Conservation (phyloP, 1,140 invertebrate species). For the Bilobella aurantiaca region DNA sequence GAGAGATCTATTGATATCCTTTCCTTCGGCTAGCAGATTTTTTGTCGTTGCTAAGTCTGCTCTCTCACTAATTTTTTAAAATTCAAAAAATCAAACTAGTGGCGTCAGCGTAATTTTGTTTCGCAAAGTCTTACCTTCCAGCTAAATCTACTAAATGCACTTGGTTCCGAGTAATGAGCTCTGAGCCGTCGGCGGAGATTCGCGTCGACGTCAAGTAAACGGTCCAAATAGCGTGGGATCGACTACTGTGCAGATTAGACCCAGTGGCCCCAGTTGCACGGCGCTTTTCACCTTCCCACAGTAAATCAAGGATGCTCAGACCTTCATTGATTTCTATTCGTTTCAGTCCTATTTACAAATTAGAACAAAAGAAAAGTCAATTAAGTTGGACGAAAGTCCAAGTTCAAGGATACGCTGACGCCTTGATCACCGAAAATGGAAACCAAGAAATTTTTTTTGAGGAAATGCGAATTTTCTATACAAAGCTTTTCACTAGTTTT, state of each 20-base stretch:
- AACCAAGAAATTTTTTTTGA: too few species aligned
- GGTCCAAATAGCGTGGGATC: conserved; percentile 55
- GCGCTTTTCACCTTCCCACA: conserved; percentile 43
- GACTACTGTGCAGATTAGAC: conserved; percentile 48
- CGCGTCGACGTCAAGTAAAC: conserved; percentile 38
- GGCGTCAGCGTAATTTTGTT: conserved; percentile 1
- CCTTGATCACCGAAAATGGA: too few species aligned
- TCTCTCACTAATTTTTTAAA: conserved; percentile 36
- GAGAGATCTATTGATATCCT: conserved; percentile 70
- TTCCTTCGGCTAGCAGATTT: conserved; percentile 57
- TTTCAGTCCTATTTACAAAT: conserved; percentile 43
- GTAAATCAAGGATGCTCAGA: conserved; percentile 41
- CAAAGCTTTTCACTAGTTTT: too few species aligned
- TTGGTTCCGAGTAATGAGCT: conserved; percentile 42
- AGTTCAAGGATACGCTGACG: too few species aligned
- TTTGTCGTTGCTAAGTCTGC: conserved; percentile 39
- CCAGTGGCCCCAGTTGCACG: conserved; percentile 46
- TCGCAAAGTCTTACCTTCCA: conserved; percentile 47
- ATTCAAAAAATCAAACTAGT: background rate
- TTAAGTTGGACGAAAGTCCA: background rate
- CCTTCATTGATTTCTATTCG: conserved; percentile 44
- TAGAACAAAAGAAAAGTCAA: background rate
- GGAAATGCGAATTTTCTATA: too few species aligned
- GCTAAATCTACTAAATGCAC: conserved; percentile 58
- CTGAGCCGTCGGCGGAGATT: conserved; percentile 29